Evolutionary conservation across 1,140 invertebrate species (phyloP), one percentile per base, ranked within the genome.

Genomic region (Tigriopus japonicus): DNA sequence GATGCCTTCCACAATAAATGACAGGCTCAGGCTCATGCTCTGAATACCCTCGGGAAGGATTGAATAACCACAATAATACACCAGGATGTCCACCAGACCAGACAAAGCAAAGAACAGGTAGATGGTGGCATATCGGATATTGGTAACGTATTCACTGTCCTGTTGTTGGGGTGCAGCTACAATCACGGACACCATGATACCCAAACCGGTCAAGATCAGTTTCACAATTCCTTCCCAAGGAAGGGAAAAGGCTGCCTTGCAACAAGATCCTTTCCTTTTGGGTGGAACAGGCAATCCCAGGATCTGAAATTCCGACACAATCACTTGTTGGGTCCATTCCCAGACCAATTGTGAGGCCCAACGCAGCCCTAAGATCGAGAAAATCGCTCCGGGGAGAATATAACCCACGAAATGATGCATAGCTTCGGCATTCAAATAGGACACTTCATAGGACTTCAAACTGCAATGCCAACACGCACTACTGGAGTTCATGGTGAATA

Each of bases 21-120:
- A 72, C 42, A 72, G 68, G 1, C 69, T 69, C 1, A 74, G 61
- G 1, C 68, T 67, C 60, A 73, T 63, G 65, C 72, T 71, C 5
- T 68, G 67, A 5, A 73, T 62, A 5, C 69, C 69, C 40, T 64
- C 64, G 6, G 69, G 69, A 2, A 73, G 63, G 42, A 66, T 69
- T 19, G 62, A 64, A 1, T 70, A 69, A 63, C 71, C 45, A 21
- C 45, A 73, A 60, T 73, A 72, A 65, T 71, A 72, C 43, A 69
- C 67, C 1, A 73, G 56, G 10, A 73, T 68, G 64, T 74, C 72
- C 6, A 72, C 69, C 1, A 74, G 65, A n/a, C 72, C 72, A 53
- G 71, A 72, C 40, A 73, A 69, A 23, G 71, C 71, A 59, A 74
- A 74, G 24, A 74, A 74, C 0, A 73, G 64, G 62, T 74, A 74